Evolutionary conservation across 2,888 invertebrate species (phyloP), one percentile per base, ranked within the genome.

Genomic region (Hirudinaria manillensis): DNA sequence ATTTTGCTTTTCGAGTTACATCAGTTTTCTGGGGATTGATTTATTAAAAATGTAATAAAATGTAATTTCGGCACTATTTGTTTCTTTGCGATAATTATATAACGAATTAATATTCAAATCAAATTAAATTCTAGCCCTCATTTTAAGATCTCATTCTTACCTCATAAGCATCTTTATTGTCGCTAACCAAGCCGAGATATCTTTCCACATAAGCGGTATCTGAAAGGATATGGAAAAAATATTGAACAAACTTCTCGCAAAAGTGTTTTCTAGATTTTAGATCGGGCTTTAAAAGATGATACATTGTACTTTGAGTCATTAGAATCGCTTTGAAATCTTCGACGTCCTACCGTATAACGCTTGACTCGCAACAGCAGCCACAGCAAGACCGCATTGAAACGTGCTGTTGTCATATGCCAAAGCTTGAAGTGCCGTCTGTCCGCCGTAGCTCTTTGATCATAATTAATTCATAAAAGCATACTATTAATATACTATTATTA

Each of bases 291-390:
- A n/a, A n/a, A n/a, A n/a, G n/a, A n/a, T n/a, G n/a, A n/a, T n/a
- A n/a, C n/a, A n/a, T n/a, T n/a, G n/a, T n/a, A n/a, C n/a, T n/a
- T n/a, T n/a, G n/a, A n/a, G n/a, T n/a, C n/a, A n/a, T n/a, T n/a
- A n/a, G n/a, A n/a, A n/a, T n/a, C n/a, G n/a, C n/a, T n/a, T n/a
- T n/a, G n/a, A n/a, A n/a, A n/a, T n/a, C n/a, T n/a, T n/a, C n/a
- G 7, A 19, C 38, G 6, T 51, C n/a, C 87, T 85, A 96, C 96
- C 95, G 82, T 97, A 97, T 77, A 94, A 90, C 81, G 91, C 90
- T 94, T 96, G 97, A 81, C 93, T 93, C 6, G 94, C 93, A 29
- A 98, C 94, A 0, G 98, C 98, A 3, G 97, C 93, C 13, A 97
- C 91, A 74, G 94, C 91, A 73, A 96, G 91, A 1, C 94, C 98